Percentiles rank a stretch among this genome's conserved stretches.
These are phyloP conservation scores for Eutolmus rufibarbis DNA, from an alignment of 2,888 invertebrate genomes.

Conservation along the genomic window DNA sequence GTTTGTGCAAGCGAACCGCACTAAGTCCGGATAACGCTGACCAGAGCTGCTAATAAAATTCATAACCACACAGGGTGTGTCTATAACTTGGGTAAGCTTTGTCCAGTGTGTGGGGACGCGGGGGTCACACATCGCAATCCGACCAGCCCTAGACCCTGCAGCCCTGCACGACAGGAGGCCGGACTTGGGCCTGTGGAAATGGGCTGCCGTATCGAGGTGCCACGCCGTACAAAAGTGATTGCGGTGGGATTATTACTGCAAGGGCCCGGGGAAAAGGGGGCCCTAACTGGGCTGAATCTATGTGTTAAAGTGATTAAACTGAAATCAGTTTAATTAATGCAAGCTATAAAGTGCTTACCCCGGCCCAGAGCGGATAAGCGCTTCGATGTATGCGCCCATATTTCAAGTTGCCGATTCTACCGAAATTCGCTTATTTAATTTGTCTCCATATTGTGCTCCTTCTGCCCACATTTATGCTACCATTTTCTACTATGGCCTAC, in stretches of 20 bases:
- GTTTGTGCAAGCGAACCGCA: neutral
- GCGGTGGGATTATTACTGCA: conserved; percentile 4
- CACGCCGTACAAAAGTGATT: neutral
- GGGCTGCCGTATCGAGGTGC: neutral
- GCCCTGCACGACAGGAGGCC: neutral
- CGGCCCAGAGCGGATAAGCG: neutral
- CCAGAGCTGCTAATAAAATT: conserved; percentile 40
- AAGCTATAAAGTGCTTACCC: conserved; percentile 29
- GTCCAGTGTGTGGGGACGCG: neutral
- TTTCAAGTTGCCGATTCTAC: neutral
- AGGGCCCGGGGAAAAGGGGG: neutral
- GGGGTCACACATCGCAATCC: neutral
- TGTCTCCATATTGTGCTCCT: neutral
- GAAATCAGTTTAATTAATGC: conserved; percentile 42
- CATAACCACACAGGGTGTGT: conserved; percentile 31
- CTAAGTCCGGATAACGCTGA: conserved; percentile 33
- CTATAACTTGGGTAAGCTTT: conserved; percentile 24
- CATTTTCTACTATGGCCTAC: neutral
- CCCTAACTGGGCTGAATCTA: conserved; percentile 28
- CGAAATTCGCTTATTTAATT: neutral
- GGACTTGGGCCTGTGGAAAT: neutral
- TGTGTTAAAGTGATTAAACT: conserved; percentile 39
- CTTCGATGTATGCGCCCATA: neutral
- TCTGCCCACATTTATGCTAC: neutral
- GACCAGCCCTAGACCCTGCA: neutral